Percentiles rank a stretch among this genome's conserved stretches.
These are phyloP conservation scores for Theretra japonica DNA, from an alignment of 2,888 invertebrate genomes.

Conservation along the genomic window DNA sequence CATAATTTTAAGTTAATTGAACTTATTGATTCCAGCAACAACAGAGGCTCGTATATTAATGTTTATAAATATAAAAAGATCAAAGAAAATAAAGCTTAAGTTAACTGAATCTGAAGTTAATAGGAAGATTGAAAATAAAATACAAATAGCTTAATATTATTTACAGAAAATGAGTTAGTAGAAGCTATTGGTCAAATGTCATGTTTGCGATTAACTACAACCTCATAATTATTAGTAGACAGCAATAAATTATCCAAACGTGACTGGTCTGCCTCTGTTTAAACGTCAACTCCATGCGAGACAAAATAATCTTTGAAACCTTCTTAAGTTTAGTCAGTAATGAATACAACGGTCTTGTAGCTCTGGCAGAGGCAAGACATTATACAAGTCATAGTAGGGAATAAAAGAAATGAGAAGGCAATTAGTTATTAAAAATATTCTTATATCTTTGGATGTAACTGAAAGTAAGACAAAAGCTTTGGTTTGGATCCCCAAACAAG, in stretches of 20 bases:
- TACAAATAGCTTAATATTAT: neutral
- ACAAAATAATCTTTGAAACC: slow-evolving; percentile 11
- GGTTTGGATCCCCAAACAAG: too few species aligned
- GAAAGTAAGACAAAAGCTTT: too few species aligned
- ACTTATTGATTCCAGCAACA: too few species aligned
- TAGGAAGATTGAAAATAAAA: neutral
- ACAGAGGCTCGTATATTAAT: too few species aligned
- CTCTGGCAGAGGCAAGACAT: neutral
- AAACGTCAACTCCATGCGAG: neutral
- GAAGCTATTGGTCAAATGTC: neutral
- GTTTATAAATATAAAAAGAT: too few species aligned
- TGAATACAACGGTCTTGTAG: neutral
- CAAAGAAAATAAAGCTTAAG: too few species aligned
- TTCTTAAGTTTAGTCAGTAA: neutral
- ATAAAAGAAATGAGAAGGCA: too few species aligned
- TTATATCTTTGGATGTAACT: too few species aligned
- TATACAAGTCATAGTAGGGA: too few species aligned
- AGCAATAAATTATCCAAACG: slow-evolving; percentile 5
- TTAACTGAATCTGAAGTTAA: too few species aligned
- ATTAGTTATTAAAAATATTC: too few species aligned
- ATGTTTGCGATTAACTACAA: neutral
- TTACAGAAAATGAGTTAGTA: neutral
- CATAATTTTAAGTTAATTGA: too few species aligned
- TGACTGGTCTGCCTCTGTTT: slow-evolving; percentile 1
- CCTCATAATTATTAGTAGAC: neutral